A percentile compares a stretch with the other conserved stretches of the same genome.
phyloP scores from a whole-genome alignment of 2,888 invertebrate genomes.

The Galerucella nymphaeae region DNA sequence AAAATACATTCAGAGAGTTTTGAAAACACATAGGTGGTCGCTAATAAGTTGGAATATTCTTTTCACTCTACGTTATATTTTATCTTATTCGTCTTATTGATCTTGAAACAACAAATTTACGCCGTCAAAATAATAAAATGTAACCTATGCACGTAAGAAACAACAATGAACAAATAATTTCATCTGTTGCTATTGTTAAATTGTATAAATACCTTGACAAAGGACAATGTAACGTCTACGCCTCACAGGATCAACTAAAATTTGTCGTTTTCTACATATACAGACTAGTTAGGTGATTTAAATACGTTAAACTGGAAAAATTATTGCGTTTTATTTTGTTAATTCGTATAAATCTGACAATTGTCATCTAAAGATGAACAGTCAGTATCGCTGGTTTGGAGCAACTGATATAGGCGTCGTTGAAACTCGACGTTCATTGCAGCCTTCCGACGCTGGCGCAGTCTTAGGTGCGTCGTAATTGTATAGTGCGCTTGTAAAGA shows the following conservation, averaged over 20 bases:
- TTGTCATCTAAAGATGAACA: neutral
- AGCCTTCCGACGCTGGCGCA: constrained; percentile 15
- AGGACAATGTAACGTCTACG: constrained; percentile 5
- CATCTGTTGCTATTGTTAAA: constrained; percentile 13
- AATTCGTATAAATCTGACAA: constrained; percentile 7
- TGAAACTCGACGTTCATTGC: constrained; percentile 10
- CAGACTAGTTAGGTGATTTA: neutral
- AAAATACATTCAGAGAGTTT: too few relatives aligned
- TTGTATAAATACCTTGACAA: constrained; percentile 21
- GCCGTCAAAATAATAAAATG: neutral
- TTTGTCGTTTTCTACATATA: neutral
- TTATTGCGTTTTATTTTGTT: constrained; percentile 10
- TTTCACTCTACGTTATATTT: too few relatives aligned
- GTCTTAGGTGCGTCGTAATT: constrained; percentile 1
- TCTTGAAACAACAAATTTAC: neutral
- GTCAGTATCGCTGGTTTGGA: neutral
- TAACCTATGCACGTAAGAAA: neutral
- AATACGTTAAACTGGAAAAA: neutral
- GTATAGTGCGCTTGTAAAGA: neutral
- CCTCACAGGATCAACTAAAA: neutral
- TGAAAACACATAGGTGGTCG: too few relatives aligned
- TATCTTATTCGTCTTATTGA: too few relatives aligned
- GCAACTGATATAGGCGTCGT: constrained; percentile 19
- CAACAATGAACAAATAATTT: constrained; percentile 8
- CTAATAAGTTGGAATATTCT: too few relatives aligned